A percentile compares a stretch with the other conserved stretches of the same genome.
These are phyloP conservation scores for Heterohyrax brucei DNA, from an alignment of 2,797 vertebrate species.

Conservation along the genomic window DNA sequence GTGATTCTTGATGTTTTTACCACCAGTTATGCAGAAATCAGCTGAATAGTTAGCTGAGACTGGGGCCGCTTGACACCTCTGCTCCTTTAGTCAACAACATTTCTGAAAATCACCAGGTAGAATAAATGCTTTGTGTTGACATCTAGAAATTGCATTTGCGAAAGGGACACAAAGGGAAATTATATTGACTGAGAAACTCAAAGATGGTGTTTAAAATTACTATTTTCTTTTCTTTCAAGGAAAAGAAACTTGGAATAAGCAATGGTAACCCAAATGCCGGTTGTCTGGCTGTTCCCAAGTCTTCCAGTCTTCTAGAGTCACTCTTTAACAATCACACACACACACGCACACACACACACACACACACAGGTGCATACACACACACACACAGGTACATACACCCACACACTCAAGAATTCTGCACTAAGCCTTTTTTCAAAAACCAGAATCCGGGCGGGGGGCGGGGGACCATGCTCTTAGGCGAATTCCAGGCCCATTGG, in stretches of 20 bases:
- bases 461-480: too few species aligned
- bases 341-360: neutral
- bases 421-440: neutral
- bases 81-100: neutral
- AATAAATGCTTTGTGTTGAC: neutral
- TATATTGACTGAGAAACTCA: conserved; percentile 62
- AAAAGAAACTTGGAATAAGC: conserved; percentile 80
- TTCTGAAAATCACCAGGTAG: neutral
- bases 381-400: too few species aligned
- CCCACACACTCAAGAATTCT: neutral
- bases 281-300: conserved; percentile 63
- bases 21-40: neutral
- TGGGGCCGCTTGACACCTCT: neutral
- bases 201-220: conserved; percentile 77
- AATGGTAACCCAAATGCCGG: conserved; percentile 71
- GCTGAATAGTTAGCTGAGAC: neutral
- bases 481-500: too few species aligned
- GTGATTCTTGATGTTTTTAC: neutral
- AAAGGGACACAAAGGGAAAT: conserved; percentile 70
- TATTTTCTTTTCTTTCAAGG: conserved; percentile 76
- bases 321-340: neutral
- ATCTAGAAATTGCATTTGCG: conserved; percentile 20
- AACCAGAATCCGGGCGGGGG: too few species aligned
- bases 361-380: too few species aligned
- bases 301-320: conserved; percentile 42